Evolutionary conservation across 2,797 vertebrate genomes (phyloP).

Genomic region (Petrocephalus schoutedeni): DNA sequence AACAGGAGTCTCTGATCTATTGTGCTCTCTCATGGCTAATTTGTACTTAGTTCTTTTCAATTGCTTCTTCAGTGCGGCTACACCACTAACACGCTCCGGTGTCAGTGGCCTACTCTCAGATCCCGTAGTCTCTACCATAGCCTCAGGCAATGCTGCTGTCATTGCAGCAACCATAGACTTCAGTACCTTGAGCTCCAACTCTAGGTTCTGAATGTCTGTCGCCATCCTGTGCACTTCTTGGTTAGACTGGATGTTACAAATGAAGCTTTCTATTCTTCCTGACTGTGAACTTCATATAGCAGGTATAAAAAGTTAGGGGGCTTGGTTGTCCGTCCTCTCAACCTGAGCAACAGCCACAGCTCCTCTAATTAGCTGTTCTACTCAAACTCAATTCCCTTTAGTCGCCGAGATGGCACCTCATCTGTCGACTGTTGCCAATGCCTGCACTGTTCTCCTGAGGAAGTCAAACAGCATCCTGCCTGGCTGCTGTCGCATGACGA

Average conservation of each 20-base stretch:
- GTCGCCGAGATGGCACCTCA: background rate
- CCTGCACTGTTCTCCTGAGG: background rate
- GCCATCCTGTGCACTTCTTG: background rate
- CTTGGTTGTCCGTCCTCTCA: background rate
- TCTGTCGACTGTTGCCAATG: background rate
- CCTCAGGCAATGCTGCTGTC: background rate
- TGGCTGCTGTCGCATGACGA: background rate
- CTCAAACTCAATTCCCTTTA: background rate
- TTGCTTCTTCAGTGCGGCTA: conserved; percentile 1
- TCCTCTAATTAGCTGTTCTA: background rate
- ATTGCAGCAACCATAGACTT: background rate
- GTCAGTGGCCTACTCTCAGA: background rate
- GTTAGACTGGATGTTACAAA: background rate
- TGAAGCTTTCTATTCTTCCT: background rate
- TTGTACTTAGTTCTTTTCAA: conserved; percentile 2
- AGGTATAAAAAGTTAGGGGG: background rate
- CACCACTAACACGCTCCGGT: background rate
- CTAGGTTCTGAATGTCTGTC: background rate
- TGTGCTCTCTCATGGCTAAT: conserved; percentile 10
- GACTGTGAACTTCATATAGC: background rate
- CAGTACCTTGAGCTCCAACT: background rate
- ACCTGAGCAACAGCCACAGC: background rate
- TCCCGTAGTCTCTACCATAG: background rate
- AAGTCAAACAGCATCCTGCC: background rate
- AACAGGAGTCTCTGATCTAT: background rate